Evolutionary conservation across 2,888 invertebrate species (phyloP).

Genomic region (Drosophila meridiana): DNA sequence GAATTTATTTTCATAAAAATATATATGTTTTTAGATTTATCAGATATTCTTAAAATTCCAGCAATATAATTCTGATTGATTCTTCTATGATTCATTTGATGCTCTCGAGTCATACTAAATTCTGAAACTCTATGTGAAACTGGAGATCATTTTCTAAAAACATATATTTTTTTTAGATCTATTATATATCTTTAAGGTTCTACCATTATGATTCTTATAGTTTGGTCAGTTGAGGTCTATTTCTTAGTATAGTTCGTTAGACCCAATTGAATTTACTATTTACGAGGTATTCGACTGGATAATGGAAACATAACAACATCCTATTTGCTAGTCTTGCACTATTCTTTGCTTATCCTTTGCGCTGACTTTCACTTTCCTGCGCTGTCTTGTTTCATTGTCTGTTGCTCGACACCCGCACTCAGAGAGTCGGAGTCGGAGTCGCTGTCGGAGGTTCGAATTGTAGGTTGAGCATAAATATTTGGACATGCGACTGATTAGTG

Average conservation of each 20-base stretch:
- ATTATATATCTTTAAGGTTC: no score
- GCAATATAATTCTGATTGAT: neutral
- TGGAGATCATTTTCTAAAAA: no score
- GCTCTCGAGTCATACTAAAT: no score
- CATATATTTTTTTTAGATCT: no score
- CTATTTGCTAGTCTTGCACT: conserved; percentile 53
- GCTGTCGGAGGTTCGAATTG: neutral
- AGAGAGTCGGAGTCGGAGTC: neutral
- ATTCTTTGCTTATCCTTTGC: conserved; percentile 36
- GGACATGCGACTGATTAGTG: conserved; percentile 74
- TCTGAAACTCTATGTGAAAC: no score
- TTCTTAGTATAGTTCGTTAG: neutral
- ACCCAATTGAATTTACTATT: neutral
- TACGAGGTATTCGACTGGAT: conserved; percentile 12
- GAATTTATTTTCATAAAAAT: neutral
- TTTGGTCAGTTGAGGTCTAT: no score
- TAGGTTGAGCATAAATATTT: conserved; percentile 69
- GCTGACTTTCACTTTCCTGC: conserved; percentile 60
- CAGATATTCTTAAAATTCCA: neutral
- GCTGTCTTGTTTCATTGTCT: conserved; percentile 19
- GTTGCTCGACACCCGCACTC: conserved; percentile 39
- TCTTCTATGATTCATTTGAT: neutral
- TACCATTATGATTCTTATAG: no score
- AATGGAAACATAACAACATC: conserved; percentile 41
- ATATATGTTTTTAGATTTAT: neutral